phyloP scores from a whole-genome alignment of 2,888 invertebrate species.

The Nephrotoma flavescens region DNA sequence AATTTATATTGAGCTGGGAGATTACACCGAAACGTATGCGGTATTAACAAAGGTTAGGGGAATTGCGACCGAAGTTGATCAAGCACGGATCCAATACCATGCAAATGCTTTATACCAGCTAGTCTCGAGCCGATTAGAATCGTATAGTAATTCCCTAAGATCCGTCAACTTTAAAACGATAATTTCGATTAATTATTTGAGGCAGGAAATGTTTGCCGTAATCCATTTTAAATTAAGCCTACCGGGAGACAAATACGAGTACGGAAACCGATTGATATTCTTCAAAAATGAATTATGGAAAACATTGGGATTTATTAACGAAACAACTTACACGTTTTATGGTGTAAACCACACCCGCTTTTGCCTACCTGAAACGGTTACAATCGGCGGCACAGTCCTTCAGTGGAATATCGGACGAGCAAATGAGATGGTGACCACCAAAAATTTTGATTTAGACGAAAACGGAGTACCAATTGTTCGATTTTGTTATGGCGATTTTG shows the following conservation, averaged over 20 bases:
- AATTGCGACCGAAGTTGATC: not conserved
- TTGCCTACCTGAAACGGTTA: slow-evolving; percentile 19
- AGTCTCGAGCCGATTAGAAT: not conserved
- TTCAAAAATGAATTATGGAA: not conserved
- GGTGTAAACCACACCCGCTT: slow-evolving; percentile 22
- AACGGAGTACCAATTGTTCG: slow-evolving; percentile 40
- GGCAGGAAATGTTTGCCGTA: not conserved
- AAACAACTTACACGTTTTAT: slow-evolving; percentile 1
- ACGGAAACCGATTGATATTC: not conserved
- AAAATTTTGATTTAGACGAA: not conserved
- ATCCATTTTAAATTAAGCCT: not conserved
- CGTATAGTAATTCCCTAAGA: not conserved
- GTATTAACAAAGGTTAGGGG: not conserved
- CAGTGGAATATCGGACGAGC: not conserved
- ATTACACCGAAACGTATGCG: not conserved
- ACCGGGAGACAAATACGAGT: not conserved
- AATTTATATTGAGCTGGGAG: not conserved
- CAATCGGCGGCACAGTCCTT: not conserved
- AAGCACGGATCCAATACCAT: not conserved
- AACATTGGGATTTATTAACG: not conserved
- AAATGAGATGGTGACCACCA: not conserved
- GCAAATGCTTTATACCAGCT: not conserved
- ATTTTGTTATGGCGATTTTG: slow-evolving; percentile 41
- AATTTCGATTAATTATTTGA: not conserved
- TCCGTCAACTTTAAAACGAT: not conserved